Base-by-base conservation (phyloP, 2,797 vertebrate species). In the Fistularia commersonii region DNA sequence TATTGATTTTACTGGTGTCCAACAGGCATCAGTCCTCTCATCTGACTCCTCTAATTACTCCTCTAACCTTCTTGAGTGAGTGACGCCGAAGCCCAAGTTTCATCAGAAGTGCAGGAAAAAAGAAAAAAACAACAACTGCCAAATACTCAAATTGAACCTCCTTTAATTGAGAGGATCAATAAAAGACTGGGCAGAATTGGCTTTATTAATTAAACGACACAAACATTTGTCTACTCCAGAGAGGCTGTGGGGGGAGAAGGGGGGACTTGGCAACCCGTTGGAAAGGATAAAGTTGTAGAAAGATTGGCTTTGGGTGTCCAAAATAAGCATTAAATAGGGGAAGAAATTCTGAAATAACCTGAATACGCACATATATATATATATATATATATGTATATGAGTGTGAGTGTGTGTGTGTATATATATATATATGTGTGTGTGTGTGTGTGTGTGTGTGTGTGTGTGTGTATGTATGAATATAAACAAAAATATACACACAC, bases 1-100 rank as follows among this genome's bases (percentile, higher is more conserved):
- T 77, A 84, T 77, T 78, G 79, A 81, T 79, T 77, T 69, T 35
- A 52, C 51, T 64, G 44, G 49, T 37, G 54, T 61, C 42, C 64
- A 51, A 72, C 53, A 61, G n/a, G n/a, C n/a, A n/a, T n/a, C n/a
- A 39, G 68, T 73, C 79, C 79, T 76, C 64, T 81, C 71, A 72
- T 80, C 65, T 71, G 56, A 68, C 63, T 80, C 74, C 66, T 35
- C 8, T 80, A 78, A 80, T 81, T 80, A 81, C 61, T 69, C 70
- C 61, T 69, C 65, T 67, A 74, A 85, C 77, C 78, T 76, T 73
- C 78, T 66, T 23, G 32, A 45, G 3, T 35, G 1, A n/a, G n/a
- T n/a, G 54, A 32, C 13, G 38, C 11, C 6, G 54, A 48, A 36
- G 55, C 43, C 67, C 47, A 42, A 51, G 40, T 51, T 66, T 45